phyloP scores from a whole-genome alignment of 2,888 invertebrate species.

The Brachyptera risi region DNA sequence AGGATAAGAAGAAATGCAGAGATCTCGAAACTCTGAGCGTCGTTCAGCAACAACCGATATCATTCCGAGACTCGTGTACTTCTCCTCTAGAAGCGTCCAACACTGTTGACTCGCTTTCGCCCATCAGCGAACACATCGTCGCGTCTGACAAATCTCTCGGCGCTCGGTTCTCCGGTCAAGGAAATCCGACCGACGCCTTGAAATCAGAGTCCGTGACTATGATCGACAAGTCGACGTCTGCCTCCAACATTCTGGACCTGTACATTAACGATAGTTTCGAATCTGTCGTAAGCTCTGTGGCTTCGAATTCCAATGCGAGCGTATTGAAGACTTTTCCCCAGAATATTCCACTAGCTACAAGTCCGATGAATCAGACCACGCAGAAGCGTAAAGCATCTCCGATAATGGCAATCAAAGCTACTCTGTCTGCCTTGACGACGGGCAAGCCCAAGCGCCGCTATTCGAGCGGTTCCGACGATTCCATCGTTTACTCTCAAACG shows the following conservation, averaged over 20 bases:
- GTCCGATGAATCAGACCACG: neutral
- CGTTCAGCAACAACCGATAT: neutral
- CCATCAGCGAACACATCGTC: conserved; percentile 17
- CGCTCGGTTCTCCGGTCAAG: neutral
- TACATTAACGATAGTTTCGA: conserved; percentile 31
- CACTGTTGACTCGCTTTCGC: neutral
- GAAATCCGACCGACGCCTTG: neutral
- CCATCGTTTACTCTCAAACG: conserved; percentile 39
- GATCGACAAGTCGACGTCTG: conserved; percentile 10
- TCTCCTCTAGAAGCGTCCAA: conserved; percentile 15
- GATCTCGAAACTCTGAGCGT: neutral
- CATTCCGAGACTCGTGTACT: conserved; percentile 18
- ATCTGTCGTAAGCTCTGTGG: conserved; percentile 28
- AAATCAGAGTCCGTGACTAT: neutral
- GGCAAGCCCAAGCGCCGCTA: conserved; percentile 34
- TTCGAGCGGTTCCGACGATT: conserved; percentile 41
- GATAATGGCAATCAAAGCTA: conserved; percentile 35
- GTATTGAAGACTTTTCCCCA: neutral
- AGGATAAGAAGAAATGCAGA: neutral
- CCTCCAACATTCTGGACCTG: neutral
- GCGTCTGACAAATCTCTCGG: neutral
- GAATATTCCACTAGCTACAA: neutral
- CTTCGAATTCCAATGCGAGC: conserved; percentile 13
- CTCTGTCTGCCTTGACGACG: conserved; percentile 35
- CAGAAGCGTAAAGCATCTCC: conserved; percentile 17